Conservation (phyloP, 2,113 vertebrate genomes). For the Trachemys scripta region DNA sequence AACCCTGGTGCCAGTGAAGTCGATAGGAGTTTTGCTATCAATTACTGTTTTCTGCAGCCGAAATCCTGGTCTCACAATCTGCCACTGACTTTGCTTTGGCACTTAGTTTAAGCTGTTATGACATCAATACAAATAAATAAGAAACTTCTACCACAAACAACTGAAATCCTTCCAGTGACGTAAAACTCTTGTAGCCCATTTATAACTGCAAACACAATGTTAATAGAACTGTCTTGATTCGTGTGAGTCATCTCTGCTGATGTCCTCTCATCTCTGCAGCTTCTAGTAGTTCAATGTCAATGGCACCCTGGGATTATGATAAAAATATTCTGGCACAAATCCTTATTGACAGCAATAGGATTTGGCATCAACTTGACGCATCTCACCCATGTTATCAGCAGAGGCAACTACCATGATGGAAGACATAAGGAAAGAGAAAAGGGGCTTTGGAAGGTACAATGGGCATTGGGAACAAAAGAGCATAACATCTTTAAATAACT, state of each 20-base stretch:
- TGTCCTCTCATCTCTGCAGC: neutral
- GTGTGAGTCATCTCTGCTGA: neutral
- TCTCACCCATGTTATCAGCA: constrained; percentile 35
- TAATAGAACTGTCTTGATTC: neutral
- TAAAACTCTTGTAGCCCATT: neutral
- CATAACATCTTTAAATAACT: constrained; percentile 10
- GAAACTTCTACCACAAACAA: neutral
- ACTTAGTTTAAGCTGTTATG: constrained; percentile 19
- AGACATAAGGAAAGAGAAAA: constrained; percentile 19
- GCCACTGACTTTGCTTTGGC: neutral
- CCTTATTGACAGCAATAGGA: neutral
- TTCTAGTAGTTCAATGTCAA: constrained; percentile 46
- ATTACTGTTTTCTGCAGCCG: neutral
- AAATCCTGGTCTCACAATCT: neutral
- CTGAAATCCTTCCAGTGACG: neutral
- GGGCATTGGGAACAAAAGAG: neutral
- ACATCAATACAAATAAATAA: constrained; percentile 36
- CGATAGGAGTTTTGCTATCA: accelerated
- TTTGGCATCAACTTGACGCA: neutral
- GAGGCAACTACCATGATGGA: neutral
- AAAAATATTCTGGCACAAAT: constrained; percentile 9
- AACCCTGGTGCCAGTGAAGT: neutral
- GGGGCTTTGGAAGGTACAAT: constrained; percentile 9
- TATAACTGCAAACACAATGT: neutral
- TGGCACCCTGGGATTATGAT: neutral